Conservation (phyloP, 2,797 vertebrate genomes). For the Oreochromis mossambicus region DNA sequence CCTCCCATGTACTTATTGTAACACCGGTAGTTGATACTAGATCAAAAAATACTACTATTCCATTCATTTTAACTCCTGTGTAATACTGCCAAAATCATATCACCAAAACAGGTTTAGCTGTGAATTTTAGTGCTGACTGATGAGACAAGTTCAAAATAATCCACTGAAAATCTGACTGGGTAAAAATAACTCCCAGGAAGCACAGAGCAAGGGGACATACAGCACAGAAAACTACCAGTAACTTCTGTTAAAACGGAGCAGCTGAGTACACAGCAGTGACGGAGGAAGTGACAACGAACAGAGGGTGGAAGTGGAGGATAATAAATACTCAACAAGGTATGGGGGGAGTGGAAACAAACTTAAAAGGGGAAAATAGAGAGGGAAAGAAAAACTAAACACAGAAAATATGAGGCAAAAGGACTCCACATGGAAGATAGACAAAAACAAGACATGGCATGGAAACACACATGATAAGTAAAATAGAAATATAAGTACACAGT, state of each 20-base stretch:
- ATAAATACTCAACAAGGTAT: background rate
- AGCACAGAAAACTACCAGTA: background rate
- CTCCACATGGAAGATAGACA: background rate
- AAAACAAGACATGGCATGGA: background rate
- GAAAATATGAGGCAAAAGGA: background rate
- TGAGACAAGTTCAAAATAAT: background rate
- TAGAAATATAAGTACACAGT: background rate
- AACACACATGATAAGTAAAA: background rate
- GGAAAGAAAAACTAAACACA: background rate
- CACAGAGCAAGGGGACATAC: accelerated
- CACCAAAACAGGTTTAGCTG: background rate
- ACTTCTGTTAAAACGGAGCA: background rate
- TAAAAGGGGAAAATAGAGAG: background rate
- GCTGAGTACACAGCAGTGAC: background rate
- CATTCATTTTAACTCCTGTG: background rate
- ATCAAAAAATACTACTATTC: background rate
- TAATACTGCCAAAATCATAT: background rate
- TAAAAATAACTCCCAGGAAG: background rate
- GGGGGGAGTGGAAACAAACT: background rate
- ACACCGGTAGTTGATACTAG: background rate
- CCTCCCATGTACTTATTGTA: background rate
- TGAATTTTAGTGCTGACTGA: background rate
- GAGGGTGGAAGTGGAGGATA: background rate
- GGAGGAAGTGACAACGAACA: background rate
- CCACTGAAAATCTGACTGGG: background rate